Conservation (phyloP, 2,113 vertebrate species). For the Morone chrysops region DNA sequence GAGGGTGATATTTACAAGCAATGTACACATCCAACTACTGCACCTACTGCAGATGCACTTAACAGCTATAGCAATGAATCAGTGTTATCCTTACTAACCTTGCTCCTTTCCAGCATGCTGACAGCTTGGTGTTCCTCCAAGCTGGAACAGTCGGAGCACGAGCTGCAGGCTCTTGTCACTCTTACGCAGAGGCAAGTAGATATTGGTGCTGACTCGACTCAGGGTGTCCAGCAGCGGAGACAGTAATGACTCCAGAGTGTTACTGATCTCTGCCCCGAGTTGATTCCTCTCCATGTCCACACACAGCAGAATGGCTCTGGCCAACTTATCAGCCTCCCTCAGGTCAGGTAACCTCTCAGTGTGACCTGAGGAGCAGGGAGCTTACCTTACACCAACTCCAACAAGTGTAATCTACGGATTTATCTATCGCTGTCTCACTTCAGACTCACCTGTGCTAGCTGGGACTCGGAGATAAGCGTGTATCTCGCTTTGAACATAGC, state of each 20-base stretch:
- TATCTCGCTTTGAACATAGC: constrained; percentile 78
- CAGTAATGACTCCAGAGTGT: constrained; percentile 85
- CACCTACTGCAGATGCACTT: neutral
- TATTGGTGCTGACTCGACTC: constrained; percentile 88
- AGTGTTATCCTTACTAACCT: constrained; percentile 62
- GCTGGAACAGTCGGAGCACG: constrained; percentile 87
- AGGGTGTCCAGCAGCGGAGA: constrained; percentile 91
- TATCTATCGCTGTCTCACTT: neutral
- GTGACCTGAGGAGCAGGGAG: constrained; percentile 76
- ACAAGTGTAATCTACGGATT: neutral
- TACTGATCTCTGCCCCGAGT: constrained; percentile 61
- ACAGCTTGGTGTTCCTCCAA: constrained; percentile 38
- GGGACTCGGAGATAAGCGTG: constrained; percentile 84
- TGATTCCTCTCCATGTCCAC: constrained; percentile 75
- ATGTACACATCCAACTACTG: neutral
- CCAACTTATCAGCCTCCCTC: constrained; percentile 89
- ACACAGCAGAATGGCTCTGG: constrained; percentile 88
- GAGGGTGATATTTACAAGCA: neutral
- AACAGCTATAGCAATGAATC: constrained; percentile 2
- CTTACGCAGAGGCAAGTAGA: constrained; percentile 91
- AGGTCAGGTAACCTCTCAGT: constrained; percentile 85
- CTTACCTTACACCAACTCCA: neutral
- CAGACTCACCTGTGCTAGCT: constrained; percentile 75
- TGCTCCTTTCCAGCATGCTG: neutral
- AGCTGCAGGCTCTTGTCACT: constrained; percentile 93